Base-by-base conservation (phyloP, 2,888 invertebrate genomes). In the Drosophila maculinotata region DNA sequence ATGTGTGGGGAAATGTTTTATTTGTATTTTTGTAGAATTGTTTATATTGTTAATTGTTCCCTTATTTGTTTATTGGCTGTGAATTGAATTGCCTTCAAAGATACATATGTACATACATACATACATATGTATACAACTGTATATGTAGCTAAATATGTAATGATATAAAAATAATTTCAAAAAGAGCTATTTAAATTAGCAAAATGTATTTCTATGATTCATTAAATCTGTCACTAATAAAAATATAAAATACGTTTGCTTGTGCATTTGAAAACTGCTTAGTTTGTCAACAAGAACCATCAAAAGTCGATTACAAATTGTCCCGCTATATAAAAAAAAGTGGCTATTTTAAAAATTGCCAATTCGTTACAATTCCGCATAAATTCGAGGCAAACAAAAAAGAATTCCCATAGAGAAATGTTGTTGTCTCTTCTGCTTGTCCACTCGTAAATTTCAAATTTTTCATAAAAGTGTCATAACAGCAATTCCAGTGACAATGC, bases 401-500 rank as follows among this genome's bases (percentile, higher is more conserved):
- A n/a, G n/a, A 57, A 68, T 56, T 47, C 58, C 36, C 58, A 54
- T 54, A 44, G 54, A 69, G 48, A 69, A 67, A 76, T 73, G 73
- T 59, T n/a, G n/a, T n/a, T n/a, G n/a, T n/a, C n/a, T n/a, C 58
- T 64, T 74, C 60, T 74, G 70, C 68, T 72, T 78, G 80, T 69
- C 69, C 70, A 79, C 81, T 82, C 89, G 76, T 89, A 89, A 89
- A 89, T 89, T 85, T 79, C 6, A 78, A 87, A 79, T 79, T 78
- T 80, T 87, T 80, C 84, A 88, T 89, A 88, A 89, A 89, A 87
- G 81, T 85, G 89, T 89, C 89, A 89, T 83, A 89, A 88, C 82
- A 89, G 76, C 78, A 80, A 83, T 89, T 77, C 63, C 76, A 76
- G 64, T 52, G 76, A 80, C 80, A 80, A 72, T 64, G 45, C 49